phyloP scores from a whole-genome alignment of 2,113 vertebrate species.

The Colaptes auratus region DNA sequence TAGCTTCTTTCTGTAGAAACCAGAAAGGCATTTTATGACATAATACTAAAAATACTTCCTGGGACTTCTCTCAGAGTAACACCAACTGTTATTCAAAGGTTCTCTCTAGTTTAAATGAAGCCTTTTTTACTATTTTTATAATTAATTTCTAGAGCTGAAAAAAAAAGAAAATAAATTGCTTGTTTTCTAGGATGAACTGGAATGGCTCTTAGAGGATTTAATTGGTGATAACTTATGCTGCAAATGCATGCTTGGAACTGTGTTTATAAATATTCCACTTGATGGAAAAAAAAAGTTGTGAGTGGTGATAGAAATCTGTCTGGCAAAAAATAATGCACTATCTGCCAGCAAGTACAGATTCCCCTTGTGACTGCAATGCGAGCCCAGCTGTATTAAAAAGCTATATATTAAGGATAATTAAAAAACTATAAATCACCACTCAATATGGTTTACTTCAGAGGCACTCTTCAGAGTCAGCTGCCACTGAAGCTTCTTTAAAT shows the following conservation, averaged over 20 bases:
- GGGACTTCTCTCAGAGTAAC: not conserved
- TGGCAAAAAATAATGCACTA: slow-evolving; percentile 1
- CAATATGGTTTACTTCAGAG: slow-evolving; percentile 24
- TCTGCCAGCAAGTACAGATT: slow-evolving; percentile 42
- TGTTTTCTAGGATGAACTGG: not conserved
- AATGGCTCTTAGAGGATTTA: not conserved
- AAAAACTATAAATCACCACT: slow-evolving; percentile 52
- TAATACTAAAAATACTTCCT: not conserved
- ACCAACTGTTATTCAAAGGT: not conserved
- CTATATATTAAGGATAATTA: slow-evolving; percentile 43
- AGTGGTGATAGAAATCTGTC: slow-evolving; percentile 41
- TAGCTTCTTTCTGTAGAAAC: not conserved
- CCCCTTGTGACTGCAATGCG: not conserved
- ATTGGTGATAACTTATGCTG: slow-evolving; percentile 12
- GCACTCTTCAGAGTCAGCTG: slow-evolving; percentile 24
- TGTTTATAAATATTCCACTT: slow-evolving; percentile 59
- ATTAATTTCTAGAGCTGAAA: not conserved
- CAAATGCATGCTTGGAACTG: not conserved
- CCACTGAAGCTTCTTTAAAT: slow-evolving; percentile 19
- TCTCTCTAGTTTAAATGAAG: not conserved
- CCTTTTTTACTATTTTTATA: not conserved
- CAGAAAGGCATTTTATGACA: not conserved
- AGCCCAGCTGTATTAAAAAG: slow-evolving; percentile 37
- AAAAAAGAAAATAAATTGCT: not conserved
- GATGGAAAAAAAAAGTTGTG: not conserved